Evolutionary conservation across 2,797 vertebrate genomes (phyloP).

Genomic region (Scomberomorus guttatus): DNA sequence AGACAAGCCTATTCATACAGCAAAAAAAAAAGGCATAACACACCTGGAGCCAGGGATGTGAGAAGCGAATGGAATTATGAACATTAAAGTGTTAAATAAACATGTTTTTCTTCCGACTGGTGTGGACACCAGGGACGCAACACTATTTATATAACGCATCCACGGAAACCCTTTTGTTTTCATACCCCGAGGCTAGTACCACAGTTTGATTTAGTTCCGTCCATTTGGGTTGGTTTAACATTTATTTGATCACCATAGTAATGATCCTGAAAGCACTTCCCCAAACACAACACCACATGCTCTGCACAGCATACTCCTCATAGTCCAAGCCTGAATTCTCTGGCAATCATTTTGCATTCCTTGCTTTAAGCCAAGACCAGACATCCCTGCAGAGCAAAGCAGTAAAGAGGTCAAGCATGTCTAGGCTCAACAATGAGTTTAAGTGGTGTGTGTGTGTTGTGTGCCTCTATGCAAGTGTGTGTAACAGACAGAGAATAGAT

Average conservation of each 20-base stretch:
- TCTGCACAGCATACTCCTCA: constrained; percentile 49
- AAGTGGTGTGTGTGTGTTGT: constrained; percentile 46
- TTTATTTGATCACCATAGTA: constrained; percentile 69
- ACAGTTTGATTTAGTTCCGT: constrained; percentile 47
- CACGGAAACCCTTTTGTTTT: constrained; percentile 57
- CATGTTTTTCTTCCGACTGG: constrained; percentile 60
- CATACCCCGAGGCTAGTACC: constrained; percentile 28
- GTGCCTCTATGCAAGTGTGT: neutral
- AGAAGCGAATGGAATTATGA: constrained; percentile 50
- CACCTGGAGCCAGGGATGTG: constrained; percentile 45
- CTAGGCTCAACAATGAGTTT: constrained; percentile 71
- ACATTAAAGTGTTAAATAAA: constrained; percentile 54
- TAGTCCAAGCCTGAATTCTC: constrained; percentile 63
- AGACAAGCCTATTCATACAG: constrained; percentile 33
- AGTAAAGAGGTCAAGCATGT: constrained; percentile 69
- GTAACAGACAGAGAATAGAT: constrained; percentile 37
- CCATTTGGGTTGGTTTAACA: constrained; percentile 55
- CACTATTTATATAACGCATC: constrained; percentile 44
- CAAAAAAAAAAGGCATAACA: constrained; percentile 12
- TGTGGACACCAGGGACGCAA: constrained; percentile 37
- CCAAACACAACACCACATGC: constrained; percentile 53
- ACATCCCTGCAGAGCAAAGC: constrained; percentile 67
- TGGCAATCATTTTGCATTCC: constrained; percentile 75
- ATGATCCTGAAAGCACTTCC: constrained; percentile 58
- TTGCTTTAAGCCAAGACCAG: constrained; percentile 72